These are phyloP conservation scores for Cyrtonyx montezumae DNA, from an alignment of 2,113 vertebrate species.

Conservation along the genomic window DNA sequence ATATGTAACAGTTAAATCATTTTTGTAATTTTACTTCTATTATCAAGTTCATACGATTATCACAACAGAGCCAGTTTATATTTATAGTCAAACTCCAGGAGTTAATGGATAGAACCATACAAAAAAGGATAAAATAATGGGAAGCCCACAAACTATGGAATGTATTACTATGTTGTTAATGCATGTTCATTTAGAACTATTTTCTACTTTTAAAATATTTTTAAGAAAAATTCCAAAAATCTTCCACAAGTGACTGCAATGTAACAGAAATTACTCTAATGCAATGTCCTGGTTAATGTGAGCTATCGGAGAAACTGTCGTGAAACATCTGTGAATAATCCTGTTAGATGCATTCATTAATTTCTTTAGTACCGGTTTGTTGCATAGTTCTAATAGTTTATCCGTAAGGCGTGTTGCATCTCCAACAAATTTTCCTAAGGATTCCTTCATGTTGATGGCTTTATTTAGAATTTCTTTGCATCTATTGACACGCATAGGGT, in stretches of 20 bases:
- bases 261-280: not conserved
- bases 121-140: not conserved
- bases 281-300: not conserved
- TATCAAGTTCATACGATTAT: not conserved
- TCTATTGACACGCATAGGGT: slow-evolving; percentile 91
- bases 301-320: not conserved
- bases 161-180: not conserved
- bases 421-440: slow-evolving; percentile 93
- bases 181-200: not conserved
- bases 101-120: not conserved
- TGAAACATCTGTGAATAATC: not conserved
- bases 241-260: not conserved
- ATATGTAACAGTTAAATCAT: not conserved
- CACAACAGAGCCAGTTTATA: not conserved
- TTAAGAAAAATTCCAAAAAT: not conserved
- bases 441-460: slow-evolving; percentile 88
- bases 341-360: not conserved
- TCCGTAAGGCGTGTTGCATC: slow-evolving; percentile 93
- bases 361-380: slow-evolving; percentile 86
- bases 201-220: not conserved
- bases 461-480: slow-evolving; percentile 96
- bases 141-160: not conserved
- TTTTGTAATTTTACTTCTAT: not conserved
- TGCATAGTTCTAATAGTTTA: slow-evolving; percentile 95
- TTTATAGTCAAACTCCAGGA: not conserved